A percentile compares a stretch with the other conserved stretches of the same genome.
Conservation (phyloP, 1,140 invertebrate genomes). For the Platyscapa corneri region DNA sequence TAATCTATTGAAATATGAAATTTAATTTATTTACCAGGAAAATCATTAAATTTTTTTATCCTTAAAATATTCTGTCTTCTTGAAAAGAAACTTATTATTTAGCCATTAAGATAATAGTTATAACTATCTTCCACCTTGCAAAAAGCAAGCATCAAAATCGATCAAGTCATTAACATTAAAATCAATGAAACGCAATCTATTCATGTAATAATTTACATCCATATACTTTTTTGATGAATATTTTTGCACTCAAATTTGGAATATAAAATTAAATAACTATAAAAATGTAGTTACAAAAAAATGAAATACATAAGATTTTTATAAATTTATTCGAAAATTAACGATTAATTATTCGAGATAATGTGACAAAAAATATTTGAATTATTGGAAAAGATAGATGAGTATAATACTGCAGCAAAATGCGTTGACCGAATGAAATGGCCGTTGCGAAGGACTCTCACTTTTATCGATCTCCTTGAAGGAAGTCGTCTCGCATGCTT, state of each 20-base stretch:
- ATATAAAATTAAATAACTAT: not conserved
- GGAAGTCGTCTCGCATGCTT: constrained; percentile 57
- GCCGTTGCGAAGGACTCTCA: constrained; percentile 68
- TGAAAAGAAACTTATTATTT: not conserved
- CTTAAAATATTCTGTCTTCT: no score
- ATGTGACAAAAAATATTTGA: constrained; percentile 13
- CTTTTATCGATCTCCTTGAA: constrained; percentile 71
- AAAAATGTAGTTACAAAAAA: not conserved
- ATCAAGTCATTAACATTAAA: not conserved
- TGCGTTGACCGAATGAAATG: not conserved
- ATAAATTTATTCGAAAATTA: not conserved
- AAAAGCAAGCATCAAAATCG: not conserved
- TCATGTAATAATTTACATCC: not conserved
- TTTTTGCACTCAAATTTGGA: not conserved
- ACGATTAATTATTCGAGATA: not conserved
- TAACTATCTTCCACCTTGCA: not conserved
- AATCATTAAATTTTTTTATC: not conserved
- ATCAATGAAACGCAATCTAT: not conserved
- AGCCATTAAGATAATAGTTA: not conserved
- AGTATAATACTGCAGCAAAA: not conserved
- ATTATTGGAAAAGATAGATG: constrained; percentile 23
- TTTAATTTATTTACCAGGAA: not conserved
- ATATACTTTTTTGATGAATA: not conserved
- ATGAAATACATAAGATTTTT: not conserved
- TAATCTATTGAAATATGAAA: not conserved